phyloP scores from a whole-genome alignment of 2,113 vertebrate species.

The Corythoichthys intestinalis region DNA sequence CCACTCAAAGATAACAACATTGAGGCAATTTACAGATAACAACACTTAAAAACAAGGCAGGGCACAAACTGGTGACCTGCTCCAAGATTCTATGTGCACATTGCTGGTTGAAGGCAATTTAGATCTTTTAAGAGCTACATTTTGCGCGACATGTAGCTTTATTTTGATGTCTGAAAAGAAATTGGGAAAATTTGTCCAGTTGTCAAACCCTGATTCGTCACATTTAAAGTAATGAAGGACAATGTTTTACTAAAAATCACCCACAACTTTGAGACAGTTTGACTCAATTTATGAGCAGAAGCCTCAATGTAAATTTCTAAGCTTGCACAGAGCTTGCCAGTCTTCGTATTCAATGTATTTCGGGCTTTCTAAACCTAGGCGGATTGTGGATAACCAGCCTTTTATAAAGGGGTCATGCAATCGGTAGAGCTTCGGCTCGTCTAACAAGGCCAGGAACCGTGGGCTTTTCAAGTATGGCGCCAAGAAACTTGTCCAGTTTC shows the following conservation, averaged over 20 bases:
- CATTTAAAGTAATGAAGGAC: not conserved
- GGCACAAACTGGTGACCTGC: constrained; percentile 41
- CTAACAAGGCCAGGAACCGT: too few species aligned
- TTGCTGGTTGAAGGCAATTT: constrained; percentile 34
- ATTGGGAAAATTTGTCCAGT: not conserved
- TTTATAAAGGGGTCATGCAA: too few species aligned
- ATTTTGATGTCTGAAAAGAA: constrained; percentile 9
- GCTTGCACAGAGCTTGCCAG: too few species aligned
- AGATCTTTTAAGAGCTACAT: constrained; percentile 23
- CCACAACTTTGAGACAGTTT: not conserved
- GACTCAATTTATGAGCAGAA: constrained; percentile 6
- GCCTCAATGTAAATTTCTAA: too few species aligned
- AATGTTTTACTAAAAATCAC: not conserved
- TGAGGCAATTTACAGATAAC: constrained; percentile 50
- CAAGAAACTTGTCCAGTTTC: too few species aligned
- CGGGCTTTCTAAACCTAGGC: too few species aligned
- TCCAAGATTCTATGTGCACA: constrained; percentile 35
- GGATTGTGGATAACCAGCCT: too few species aligned
- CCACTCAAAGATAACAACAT: constrained; percentile 48
- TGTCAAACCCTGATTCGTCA: too few species aligned
- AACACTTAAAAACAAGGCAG: constrained; percentile 48
- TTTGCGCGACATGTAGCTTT: constrained; percentile 11
- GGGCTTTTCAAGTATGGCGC: too few species aligned
- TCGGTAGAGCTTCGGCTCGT: too few species aligned
- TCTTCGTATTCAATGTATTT: too few species aligned